These are phyloP conservation scores for Semnopithecus entellus DNA, from an alignment of 2,113 vertebrate genomes.

Conservation along the genomic window DNA sequence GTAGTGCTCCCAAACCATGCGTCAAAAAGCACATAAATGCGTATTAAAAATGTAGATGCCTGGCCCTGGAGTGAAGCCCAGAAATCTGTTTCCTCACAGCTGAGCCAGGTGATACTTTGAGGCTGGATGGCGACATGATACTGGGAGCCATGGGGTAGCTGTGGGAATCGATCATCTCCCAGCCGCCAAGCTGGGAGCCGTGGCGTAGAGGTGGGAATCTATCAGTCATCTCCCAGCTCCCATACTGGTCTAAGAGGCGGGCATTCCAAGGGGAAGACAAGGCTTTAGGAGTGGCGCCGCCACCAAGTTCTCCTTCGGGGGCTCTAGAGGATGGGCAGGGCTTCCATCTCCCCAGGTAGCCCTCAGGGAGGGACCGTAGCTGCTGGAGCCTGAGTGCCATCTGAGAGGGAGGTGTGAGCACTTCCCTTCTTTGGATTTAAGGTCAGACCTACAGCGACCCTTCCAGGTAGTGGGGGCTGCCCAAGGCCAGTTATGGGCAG, in stretches of 20 bases:
- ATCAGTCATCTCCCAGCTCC: neutral
- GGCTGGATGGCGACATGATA: neutral
- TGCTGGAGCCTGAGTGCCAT: rapidly evolving
- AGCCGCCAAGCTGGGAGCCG: too few species aligned
- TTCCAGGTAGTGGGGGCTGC: neutral
- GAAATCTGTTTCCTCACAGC: neutral
- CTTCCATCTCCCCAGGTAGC: neutral
- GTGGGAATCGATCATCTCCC: too few species aligned
- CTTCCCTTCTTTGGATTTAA: neutral
- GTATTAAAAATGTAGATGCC: neutral
- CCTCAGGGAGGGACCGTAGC: neutral
- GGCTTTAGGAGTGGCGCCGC: neutral
- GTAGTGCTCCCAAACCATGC: neutral
- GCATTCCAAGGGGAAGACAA: neutral
- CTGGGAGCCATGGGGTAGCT: neutral
- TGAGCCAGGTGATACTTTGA: neutral
- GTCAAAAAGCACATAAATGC: neutral
- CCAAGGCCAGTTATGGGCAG: neutral
- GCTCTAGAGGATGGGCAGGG: neutral
- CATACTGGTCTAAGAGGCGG: neutral
- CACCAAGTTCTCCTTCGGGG: neutral
- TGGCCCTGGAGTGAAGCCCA: neutral
- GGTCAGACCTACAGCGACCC: neutral
- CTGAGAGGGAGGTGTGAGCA: too few species aligned
- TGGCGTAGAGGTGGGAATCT: neutral